Evolutionary conservation across 2,113 vertebrate genomes (phyloP).

Genomic region (Phaethornis superciliosus): DNA sequence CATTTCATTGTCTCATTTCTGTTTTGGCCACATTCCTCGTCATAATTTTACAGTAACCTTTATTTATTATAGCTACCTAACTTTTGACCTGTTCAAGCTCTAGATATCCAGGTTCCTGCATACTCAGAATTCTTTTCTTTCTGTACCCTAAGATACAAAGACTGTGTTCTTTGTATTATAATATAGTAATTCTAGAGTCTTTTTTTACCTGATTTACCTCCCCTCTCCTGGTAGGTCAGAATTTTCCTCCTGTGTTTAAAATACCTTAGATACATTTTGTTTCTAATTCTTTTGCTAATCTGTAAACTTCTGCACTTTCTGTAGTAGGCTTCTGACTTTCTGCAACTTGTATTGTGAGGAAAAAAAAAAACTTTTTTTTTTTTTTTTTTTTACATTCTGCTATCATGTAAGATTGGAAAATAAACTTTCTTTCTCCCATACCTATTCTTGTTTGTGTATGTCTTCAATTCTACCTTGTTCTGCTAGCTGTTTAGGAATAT

Average conservation of each 20-base stretch:
- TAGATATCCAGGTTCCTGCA: not conserved
- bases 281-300: not conserved
- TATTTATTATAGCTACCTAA: not conserved
- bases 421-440: not conserved
- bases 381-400: not conserved
- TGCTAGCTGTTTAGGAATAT: not conserved
- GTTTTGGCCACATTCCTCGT: not conserved
- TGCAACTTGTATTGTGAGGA: no score
- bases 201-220: not conserved
- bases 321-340: no score
- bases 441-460: not conserved
- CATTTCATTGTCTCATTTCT: not conserved
- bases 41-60: not conserved
- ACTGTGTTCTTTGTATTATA: not conserved
- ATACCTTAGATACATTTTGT: not conserved
- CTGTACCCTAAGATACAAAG: not conserved
- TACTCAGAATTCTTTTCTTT: not conserved
- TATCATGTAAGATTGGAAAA: not conserved
- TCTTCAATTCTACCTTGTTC: not conserved
- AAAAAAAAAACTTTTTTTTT: no score
- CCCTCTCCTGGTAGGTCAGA: not conserved
- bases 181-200: not conserved
- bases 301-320: no score
- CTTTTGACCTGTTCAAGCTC: not conserved
- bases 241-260: not conserved